Evolutionary conservation across 1,140 invertebrate species (phyloP).

Genomic region (Pseudobourletiella spinata): DNA sequence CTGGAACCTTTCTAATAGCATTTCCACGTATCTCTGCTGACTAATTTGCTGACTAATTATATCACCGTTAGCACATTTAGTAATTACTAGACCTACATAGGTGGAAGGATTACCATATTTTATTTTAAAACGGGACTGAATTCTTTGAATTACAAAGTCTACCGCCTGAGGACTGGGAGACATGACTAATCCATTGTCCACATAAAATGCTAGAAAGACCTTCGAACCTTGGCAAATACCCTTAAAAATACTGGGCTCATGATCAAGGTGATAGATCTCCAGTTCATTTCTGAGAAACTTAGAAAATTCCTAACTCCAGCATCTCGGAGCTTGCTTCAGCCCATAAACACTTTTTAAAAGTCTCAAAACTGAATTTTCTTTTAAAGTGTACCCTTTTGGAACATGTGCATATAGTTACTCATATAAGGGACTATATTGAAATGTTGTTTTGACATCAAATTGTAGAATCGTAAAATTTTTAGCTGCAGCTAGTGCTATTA

Average conservation of each 20-base stretch:
- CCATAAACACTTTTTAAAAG: slow-evolving; percentile 43
- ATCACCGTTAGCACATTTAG: no score
- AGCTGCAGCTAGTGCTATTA: slow-evolving; percentile 26
- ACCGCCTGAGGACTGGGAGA: slow-evolving; percentile 27
- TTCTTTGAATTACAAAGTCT: slow-evolving; percentile 14
- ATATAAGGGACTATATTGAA: slow-evolving; percentile 42
- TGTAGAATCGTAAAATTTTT: slow-evolving; percentile 35
- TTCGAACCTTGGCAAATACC: not conserved
- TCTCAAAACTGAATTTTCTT: slow-evolving; percentile 17
- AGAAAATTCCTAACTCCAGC: slow-evolving; percentile 39
- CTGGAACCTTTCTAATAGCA: slow-evolving; percentile 12
- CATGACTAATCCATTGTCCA: slow-evolving; percentile 44
- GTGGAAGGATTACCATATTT: not conserved
- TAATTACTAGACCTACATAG: slow-evolving; percentile 29
- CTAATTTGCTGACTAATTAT: no score
- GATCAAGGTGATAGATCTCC: not conserved
- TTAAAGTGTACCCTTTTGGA: slow-evolving; percentile 28
- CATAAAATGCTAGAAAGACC: slow-evolving; percentile 42
- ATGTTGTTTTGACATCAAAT: slow-evolving; percentile 42
- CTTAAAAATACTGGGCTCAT: not conserved
- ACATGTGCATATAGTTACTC: slow-evolving; percentile 41
- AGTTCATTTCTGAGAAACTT: not conserved
- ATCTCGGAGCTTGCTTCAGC: slow-evolving; percentile 37
- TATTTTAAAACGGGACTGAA: slow-evolving; percentile 36
- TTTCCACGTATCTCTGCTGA: slow-evolving; percentile 4